phyloP scores from a whole-genome alignment of 2,113 vertebrate species.

The Gracilinanus agilis region DNA sequence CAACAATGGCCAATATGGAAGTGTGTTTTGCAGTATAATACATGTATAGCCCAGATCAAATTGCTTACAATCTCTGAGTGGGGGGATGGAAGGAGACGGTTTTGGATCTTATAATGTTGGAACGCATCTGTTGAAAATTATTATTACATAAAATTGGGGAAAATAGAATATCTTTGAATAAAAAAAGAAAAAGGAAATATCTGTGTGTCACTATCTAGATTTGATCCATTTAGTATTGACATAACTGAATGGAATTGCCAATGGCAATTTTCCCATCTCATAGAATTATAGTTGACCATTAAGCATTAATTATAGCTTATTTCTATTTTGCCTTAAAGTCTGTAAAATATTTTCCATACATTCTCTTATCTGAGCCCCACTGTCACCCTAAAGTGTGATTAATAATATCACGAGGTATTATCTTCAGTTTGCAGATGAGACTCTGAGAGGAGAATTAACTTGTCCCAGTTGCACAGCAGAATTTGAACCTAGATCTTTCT shows the following conservation, averaged over 20 bases:
- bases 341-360: not conserved
- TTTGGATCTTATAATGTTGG: conserved; percentile 10
- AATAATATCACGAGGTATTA: not conserved
- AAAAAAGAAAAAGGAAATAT: not conserved
- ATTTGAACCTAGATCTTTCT: not conserved
- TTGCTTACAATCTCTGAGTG: too few relatives aligned
- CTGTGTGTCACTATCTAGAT: not conserved
- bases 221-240: not conserved
- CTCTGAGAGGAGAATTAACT: not conserved
- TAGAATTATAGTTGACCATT: not conserved
- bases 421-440: not conserved
- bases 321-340: not conserved
- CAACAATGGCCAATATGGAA: too few relatives aligned
- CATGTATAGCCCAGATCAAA: too few relatives aligned
- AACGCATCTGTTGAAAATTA: not conserved
- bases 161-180: too few relatives aligned
- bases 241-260: not conserved
- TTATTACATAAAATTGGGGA: too few relatives aligned
- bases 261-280: not conserved
- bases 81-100: not conserved
- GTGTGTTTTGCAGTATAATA: too few relatives aligned
- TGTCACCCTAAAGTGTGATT: not conserved
- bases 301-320: not conserved
- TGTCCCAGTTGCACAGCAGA: not conserved
- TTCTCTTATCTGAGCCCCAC: not conserved